Conservation (phyloP, 2,113 vertebrate species). For the Saguinus imperator region DNA sequence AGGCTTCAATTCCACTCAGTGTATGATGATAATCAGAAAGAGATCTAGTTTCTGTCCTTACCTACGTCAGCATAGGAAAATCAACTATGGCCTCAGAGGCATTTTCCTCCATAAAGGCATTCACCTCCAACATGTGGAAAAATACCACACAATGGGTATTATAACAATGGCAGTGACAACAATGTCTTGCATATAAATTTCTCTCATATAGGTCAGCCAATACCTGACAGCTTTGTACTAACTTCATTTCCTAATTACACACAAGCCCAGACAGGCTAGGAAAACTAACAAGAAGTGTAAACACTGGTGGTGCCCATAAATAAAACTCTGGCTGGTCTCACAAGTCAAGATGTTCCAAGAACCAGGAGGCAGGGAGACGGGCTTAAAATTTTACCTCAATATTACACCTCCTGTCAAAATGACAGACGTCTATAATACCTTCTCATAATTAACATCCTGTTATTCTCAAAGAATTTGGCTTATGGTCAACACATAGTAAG, state of each 20-base stretch:
- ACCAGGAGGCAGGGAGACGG: neutral
- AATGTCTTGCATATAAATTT: neutral
- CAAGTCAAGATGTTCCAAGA: neutral
- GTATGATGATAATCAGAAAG: neutral
- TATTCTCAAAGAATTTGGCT: neutral
- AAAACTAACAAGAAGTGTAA: neutral
- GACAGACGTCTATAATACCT: neutral
- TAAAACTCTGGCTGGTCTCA: neutral
- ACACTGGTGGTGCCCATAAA: neutral
- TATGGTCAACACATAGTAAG: neutral
- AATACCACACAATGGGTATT: neutral
- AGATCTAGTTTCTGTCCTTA: conserved; percentile 30
- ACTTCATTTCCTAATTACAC: neutral
- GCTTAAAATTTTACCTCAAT: conserved; percentile 13
- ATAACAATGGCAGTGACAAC: neutral
- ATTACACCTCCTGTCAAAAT: neutral
- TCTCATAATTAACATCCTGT: neutral
- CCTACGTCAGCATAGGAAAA: conserved; percentile 24
- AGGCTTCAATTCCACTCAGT: conserved; percentile 11
- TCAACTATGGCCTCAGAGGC: conserved; percentile 25
- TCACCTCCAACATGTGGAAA: conserved; percentile 1
- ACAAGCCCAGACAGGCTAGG: neutral
- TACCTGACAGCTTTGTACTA: neutral
- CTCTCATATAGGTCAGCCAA: neutral
- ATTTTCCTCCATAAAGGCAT: conserved; percentile 46